A percentile compares a stretch with the other conserved stretches of the same genome.
These are phyloP conservation scores for Halesus radiatus DNA, from an alignment of 1,140 invertebrate genomes.

Conservation along the genomic window DNA sequence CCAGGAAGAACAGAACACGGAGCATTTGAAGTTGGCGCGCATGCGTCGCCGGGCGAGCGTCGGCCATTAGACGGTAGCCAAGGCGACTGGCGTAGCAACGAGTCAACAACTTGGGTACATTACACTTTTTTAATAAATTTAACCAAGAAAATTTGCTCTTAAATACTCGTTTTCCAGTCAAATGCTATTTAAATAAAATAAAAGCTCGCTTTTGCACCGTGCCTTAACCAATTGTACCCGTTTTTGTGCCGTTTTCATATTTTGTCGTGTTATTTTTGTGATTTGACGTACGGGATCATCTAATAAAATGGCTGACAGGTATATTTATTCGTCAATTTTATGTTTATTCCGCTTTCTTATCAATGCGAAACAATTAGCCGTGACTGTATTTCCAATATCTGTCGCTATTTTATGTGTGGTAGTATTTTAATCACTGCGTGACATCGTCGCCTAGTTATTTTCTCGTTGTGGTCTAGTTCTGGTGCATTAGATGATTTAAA, in stretches of 20 bases:
- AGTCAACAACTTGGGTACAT: constrained; percentile 52
- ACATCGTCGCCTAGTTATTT: not conserved
- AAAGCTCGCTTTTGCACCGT: not conserved
- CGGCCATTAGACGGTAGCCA: constrained; percentile 49
- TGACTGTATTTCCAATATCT: too few relatives aligned
- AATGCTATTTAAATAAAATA: not conserved
- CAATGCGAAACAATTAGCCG: not conserved
- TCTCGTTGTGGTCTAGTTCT: not conserved
- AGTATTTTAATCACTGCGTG: not conserved
- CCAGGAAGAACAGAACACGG: too few relatives aligned
- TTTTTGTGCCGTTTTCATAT: constrained; percentile 3
- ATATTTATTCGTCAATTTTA: constrained; percentile 24
- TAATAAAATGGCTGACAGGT: constrained; percentile 53
- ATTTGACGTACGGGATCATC: constrained; percentile 48
- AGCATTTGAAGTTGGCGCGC: constrained; percentile 44
- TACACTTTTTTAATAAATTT: constrained; percentile 25
- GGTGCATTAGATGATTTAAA: not conserved
- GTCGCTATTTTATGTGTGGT: not conserved
- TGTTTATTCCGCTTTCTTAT: constrained; percentile 13
- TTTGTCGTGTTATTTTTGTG: constrained; percentile 47
- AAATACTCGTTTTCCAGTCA: not conserved
- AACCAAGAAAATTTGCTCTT: constrained; percentile 3
- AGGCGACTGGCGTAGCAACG: constrained; percentile 58
- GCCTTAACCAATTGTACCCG: not conserved
- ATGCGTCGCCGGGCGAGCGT: constrained; percentile 43